These are phyloP conservation scores for Cavia porcellus DNA, from an alignment of 2,113 vertebrate genomes.

Conservation along the genomic window DNA sequence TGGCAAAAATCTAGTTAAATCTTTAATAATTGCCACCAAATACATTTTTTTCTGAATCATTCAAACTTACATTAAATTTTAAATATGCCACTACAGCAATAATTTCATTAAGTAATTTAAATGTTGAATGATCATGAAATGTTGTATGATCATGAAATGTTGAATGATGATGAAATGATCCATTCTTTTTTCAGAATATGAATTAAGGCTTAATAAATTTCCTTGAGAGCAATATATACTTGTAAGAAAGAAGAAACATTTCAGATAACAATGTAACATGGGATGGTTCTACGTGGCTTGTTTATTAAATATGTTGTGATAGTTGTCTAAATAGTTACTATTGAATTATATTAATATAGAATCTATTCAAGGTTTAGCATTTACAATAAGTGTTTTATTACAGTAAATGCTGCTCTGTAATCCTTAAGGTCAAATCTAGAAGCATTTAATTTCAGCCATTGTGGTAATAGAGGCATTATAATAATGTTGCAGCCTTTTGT, in stretches of 20 bases:
- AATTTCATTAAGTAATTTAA: conserved; percentile 48
- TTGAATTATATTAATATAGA: conserved; percentile 44
- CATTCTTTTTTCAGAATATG: neutral
- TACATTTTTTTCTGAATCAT: conserved; percentile 43
- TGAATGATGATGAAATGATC: neutral
- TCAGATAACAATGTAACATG: neutral
- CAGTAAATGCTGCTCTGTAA: conserved; percentile 28
- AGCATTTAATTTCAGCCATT: conserved; percentile 76
- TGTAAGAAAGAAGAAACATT: neutral
- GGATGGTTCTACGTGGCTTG: neutral
- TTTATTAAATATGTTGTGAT: neutral
- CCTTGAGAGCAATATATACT: neutral
- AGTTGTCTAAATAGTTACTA: conserved; percentile 67
- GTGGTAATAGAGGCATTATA: conserved; percentile 66
- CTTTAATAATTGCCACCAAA: neutral
- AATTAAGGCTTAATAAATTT: conserved; percentile 7
- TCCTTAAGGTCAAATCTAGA: conserved; percentile 68
- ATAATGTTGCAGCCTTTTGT: conserved; percentile 57
- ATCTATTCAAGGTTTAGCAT: conserved; percentile 63
- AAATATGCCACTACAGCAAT: conserved; percentile 28
- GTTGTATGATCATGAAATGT: conserved; percentile 17
- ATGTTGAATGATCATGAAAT: conserved; percentile 43
- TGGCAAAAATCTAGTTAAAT: conserved; percentile 21
- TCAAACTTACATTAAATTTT: conserved; percentile 16
- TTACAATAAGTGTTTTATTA: conserved; percentile 65